Conservation (phyloP, 2,888 invertebrate species). For the Hydrotaea diabolus region DNA sequence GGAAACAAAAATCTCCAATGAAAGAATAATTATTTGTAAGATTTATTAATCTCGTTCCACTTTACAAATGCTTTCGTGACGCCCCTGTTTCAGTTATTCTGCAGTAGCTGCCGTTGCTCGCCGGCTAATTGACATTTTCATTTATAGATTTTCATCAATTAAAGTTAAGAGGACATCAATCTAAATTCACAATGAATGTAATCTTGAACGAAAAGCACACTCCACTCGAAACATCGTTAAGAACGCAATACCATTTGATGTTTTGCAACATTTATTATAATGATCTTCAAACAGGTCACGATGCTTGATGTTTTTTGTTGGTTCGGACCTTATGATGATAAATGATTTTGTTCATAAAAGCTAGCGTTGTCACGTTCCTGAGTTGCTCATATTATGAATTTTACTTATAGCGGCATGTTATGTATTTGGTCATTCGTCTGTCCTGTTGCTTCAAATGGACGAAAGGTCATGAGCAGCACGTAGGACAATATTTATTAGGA, state of each 20-base stretch:
- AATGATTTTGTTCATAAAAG: too few species aligned
- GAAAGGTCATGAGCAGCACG: too few species aligned
- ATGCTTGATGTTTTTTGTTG: not conserved
- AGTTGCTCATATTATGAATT: too few species aligned
- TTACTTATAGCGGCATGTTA: too few species aligned
- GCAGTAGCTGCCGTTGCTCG: not conserved
- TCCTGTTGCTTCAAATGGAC: too few species aligned
- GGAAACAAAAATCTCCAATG: too few species aligned
- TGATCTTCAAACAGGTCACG: not conserved
- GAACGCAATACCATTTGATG: not conserved
- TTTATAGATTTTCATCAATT: conserved; percentile 59
- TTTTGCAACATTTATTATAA: not conserved
- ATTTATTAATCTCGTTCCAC: too few species aligned
- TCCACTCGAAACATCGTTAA: not conserved
- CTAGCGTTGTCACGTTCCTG: too few species aligned
- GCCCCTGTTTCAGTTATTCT: not conserved
- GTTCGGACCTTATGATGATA: too few species aligned
- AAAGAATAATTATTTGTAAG: too few species aligned
- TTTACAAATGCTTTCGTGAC: not conserved
- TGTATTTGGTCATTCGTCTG: too few species aligned
- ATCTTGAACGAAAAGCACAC: conserved; percentile 4
- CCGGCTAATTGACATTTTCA: conserved; percentile 56
- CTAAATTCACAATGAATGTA: conserved; percentile 30
- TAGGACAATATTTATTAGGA: too few species aligned
- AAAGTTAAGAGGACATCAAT: conserved; percentile 49